These are phyloP conservation scores for Yponomeuta plumbellus DNA, from an alignment of 2,888 invertebrate genomes.

Conservation along the genomic window DNA sequence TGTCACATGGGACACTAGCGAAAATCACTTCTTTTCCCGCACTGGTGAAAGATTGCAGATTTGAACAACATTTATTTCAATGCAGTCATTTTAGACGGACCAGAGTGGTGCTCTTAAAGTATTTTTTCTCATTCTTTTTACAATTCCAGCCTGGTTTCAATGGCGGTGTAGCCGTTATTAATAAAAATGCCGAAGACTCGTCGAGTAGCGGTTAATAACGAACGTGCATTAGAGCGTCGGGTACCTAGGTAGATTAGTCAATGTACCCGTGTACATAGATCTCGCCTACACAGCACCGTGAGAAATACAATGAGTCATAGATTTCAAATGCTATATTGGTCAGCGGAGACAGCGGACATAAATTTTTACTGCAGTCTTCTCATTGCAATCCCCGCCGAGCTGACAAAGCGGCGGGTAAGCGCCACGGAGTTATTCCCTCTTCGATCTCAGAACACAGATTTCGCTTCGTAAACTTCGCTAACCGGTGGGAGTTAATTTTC, in stretches of 20 bases:
- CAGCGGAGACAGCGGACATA: constrained; percentile 1
- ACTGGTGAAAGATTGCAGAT: constrained; percentile 28
- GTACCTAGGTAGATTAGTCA: constrained; percentile 15
- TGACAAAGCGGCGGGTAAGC: constrained; percentile 14
- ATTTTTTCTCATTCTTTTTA: constrained; percentile 18
- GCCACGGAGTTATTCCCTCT: neutral
- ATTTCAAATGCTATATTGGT: constrained; percentile 9
- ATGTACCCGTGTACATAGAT: constrained; percentile 11
- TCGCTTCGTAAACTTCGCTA: neutral
- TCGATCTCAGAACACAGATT: neutral
- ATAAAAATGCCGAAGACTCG: constrained; percentile 2
- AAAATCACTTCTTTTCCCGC: too few relatives aligned
- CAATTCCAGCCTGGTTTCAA: neutral
- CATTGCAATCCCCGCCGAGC: constrained; percentile 15
- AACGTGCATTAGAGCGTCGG: constrained; percentile 8
- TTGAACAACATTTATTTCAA: constrained; percentile 32
- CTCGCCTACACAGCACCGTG: constrained; percentile 16
- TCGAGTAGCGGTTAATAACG: constrained; percentile 11
- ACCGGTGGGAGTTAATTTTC: neutral
- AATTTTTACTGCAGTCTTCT: neutral
- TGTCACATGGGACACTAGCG: too few relatives aligned
- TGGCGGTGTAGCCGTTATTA: constrained; percentile 2
- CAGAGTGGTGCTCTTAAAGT: constrained; percentile 27
- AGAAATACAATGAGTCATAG: constrained; percentile 53
- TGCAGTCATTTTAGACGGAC: constrained; percentile 30